Percentiles rank a stretch among this genome's conserved stretches.
Conservation (phyloP, 2,888 invertebrate genomes). For the Philhelius pedissequus region DNA sequence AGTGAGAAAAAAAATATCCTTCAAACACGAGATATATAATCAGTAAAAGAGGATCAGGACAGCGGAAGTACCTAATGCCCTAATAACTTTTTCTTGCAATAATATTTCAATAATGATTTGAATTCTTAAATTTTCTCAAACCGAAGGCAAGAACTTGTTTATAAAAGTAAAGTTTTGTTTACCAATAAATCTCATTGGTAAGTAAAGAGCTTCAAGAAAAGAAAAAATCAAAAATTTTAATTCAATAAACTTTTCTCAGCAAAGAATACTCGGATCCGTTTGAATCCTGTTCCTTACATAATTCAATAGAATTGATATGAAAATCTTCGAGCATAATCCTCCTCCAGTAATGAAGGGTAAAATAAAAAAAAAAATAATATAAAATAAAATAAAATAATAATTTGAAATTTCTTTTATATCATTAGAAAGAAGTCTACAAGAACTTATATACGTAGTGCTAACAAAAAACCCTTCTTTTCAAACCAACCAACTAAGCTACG, state of each 20-base stretch:
- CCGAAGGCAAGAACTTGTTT: too few relatives aligned
- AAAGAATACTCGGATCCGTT: background rate
- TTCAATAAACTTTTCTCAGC: background rate
- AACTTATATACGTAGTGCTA: background rate
- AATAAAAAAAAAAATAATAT: background rate
- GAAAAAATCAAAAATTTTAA: background rate
- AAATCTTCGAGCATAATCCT: slow-evolving; percentile 16
- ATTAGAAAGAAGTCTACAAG: slow-evolving; percentile 37
- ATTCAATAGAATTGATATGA: slow-evolving; percentile 17
- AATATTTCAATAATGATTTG: too few relatives aligned
- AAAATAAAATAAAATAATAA: slow-evolving; percentile 27
- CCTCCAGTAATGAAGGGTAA: background rate
- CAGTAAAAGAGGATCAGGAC: too few relatives aligned
- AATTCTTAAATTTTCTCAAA: too few relatives aligned
- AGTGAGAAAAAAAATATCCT: too few relatives aligned
- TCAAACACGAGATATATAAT: too few relatives aligned
- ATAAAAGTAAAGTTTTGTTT: too few relatives aligned
- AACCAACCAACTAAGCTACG: background rate
- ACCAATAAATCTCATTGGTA: too few relatives aligned
- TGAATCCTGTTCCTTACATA: background rate
- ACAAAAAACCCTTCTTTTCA: background rate
- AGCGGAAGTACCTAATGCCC: too few relatives aligned
- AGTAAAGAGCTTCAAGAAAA: too few relatives aligned
- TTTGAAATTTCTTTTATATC: slow-evolving; percentile 45
- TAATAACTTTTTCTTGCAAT: too few relatives aligned